Percentiles rank a stretch among this genome's conserved stretches.
phyloP scores from a whole-genome alignment of 2,888 invertebrate species.

The Scotopteryx bipunctaria region DNA sequence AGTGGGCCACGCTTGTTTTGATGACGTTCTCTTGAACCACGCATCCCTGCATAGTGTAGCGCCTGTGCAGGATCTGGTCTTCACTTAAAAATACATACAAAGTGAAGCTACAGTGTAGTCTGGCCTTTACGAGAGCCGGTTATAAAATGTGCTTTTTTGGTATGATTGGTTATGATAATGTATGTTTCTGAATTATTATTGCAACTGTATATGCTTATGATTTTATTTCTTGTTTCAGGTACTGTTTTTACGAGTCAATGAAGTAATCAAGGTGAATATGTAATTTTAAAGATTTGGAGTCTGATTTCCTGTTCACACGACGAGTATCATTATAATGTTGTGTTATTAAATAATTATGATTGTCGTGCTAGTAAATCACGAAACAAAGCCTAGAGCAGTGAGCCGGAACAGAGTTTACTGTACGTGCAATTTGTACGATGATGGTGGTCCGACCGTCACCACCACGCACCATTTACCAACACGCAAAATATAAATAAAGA shows the following conservation, averaged over 20 bases:
- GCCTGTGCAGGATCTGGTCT: too few species aligned
- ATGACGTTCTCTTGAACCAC: too few species aligned
- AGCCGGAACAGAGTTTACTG: neutral
- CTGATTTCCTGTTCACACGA: neutral
- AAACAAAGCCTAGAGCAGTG: neutral
- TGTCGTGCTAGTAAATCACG: neutral
- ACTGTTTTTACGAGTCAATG: constrained; percentile 12
- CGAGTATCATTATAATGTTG: too few species aligned
- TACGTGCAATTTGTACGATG: constrained; percentile 3
- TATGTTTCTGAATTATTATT: constrained; percentile 7
- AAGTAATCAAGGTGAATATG: constrained; percentile 13
- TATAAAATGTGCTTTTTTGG: constrained; percentile 23
- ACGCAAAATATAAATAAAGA: neutral
- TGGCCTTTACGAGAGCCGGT: constrained; percentile 19
- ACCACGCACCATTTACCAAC: constrained; percentile 1
- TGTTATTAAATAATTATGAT: too few species aligned
- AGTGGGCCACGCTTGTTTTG: too few species aligned
- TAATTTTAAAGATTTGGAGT: neutral
- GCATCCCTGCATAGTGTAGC: too few species aligned
- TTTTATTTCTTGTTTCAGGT: constrained; percentile 30
- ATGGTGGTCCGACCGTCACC: constrained; percentile 4
- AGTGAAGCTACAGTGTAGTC: too few species aligned
- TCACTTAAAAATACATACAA: too few species aligned
- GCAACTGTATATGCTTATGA: constrained; percentile 6
- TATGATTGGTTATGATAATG: constrained; percentile 27